Base-by-base conservation (phyloP, 2,113 vertebrate species). In the Lonchura striata region DNA sequence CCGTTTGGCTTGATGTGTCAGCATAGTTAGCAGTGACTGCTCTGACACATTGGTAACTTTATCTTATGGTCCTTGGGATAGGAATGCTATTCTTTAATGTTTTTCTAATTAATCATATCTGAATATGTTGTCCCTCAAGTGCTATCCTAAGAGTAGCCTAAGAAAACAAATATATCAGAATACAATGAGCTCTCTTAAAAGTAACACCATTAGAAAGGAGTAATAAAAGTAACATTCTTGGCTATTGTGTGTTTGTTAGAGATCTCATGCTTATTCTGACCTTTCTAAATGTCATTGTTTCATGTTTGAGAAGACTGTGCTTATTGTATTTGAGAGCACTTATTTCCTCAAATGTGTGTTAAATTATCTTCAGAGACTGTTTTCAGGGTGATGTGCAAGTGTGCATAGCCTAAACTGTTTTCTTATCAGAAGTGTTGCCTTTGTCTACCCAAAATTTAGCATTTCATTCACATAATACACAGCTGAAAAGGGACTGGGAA, bases 321-420 rank as follows among this genome's bases (percentile, higher is more conserved):
- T 83, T 57, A 41, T 37, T 65, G 41, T 88, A 70, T 79, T 75
- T 82, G 31, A 80, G 52, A 65, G 60, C 52, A 90, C 56, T 82
- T 6, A 33, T 56, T 86, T 77, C 19, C 83, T 37, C 15, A 52
- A 82, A 24, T 64, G 19, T 64, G 20, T 80, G 53, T 71, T 65
- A 65, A 75, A 6, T 94, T 85, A n/a, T 83, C 75, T 90, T 94
- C 85, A 93, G 66, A 84, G 79, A 31, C 37, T 86, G 57, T 79
- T 94, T 70, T 90, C 64, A 39, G 60, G 64, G 37, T 71, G 20
- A 68, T 0, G 3, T 5, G 2, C 15, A 86, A 74, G 85, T 50
- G 33, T 49, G 31, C 60, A 28, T 47, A 24, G 37, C 46, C 28
- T 82, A 10, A 82, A 57, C 37, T 47, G 2, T 70, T 95, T 74